Evolutionary conservation across 53 echinoderm and acorn worm genomes (phyloP).

Genomic region (Mesocentrotus franciscanus): DNA sequence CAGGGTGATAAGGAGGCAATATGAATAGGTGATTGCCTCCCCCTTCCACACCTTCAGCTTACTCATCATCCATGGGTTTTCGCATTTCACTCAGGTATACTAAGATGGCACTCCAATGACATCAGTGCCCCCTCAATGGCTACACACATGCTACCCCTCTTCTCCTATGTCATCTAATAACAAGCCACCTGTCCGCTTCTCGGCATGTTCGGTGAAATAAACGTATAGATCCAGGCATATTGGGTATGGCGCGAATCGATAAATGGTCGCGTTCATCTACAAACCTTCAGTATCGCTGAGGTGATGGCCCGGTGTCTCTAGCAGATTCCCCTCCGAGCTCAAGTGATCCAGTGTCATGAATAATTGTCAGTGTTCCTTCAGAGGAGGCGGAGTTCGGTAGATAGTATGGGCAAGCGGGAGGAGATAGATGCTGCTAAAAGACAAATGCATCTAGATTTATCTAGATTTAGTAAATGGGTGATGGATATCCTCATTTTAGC

Average conservation of each 20-base stretch:
- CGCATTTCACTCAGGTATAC: no score
- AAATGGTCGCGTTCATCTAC: not conserved
- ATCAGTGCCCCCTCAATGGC: no score
- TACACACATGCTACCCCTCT: no score
- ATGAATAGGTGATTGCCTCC: no score
- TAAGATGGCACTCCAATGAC: no score
- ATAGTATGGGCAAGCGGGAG: not conserved
- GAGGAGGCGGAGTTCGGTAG: not conserved
- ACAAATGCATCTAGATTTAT: no score
- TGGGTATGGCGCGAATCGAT: not conserved
- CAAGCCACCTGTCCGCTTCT: conserved; percentile 1
- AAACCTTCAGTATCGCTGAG: not conserved
- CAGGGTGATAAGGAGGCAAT: no score
- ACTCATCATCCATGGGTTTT: no score
- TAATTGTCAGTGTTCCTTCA: not conserved
- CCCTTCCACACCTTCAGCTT: no score
- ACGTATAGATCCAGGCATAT: not conserved
- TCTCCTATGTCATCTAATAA: not conserved
- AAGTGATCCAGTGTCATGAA: conserved; percentile 2
- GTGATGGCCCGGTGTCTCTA: not conserved
- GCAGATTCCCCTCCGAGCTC: not conserved
- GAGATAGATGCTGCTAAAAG: not conserved
- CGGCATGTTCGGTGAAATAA: not conserved
- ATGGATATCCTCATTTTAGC: not conserved
- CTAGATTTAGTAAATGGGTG: no score